These are phyloP conservation scores for Mimumesa dahlbomi DNA, from an alignment of 2,888 invertebrate species.

Conservation along the genomic window DNA sequence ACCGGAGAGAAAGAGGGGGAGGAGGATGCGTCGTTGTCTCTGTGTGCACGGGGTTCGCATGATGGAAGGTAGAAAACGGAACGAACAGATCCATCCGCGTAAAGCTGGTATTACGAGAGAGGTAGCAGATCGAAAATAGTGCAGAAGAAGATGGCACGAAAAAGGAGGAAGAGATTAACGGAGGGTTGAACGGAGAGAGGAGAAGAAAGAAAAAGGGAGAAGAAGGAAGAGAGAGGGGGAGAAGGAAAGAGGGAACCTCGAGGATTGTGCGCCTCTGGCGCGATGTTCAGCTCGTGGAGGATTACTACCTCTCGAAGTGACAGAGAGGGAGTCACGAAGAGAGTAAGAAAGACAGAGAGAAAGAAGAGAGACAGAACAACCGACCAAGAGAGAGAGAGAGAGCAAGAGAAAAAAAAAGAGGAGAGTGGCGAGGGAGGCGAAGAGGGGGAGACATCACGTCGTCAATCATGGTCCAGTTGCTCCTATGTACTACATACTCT, in stretches of 20 bases:
- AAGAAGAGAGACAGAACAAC: constrained; percentile 15
- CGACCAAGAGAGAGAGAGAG: constrained; percentile 4
- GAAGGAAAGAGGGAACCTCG: constrained; percentile 46
- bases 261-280: constrained; percentile 72
- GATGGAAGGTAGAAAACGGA: constrained; percentile 49
- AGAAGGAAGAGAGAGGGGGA: constrained; percentile 24
- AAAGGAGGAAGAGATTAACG: constrained; percentile 45
- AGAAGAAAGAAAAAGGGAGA: constrained; percentile 23
- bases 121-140: constrained; percentile 58
- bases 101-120: constrained; percentile 63
- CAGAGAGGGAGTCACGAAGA: constrained; percentile 36
- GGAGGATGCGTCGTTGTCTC: too few relatives aligned
- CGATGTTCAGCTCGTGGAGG: constrained; percentile 72
- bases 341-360: constrained; percentile 24
- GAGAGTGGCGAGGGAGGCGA: constrained; percentile 18
- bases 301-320: constrained; percentile 70
- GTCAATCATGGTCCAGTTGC: constrained; percentile 78
- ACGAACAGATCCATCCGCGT: constrained; percentile 58
- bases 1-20: constrained; percentile 50
- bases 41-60: too few relatives aligned
- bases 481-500: constrained; percentile 71
- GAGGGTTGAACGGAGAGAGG: constrained; percentile 31
- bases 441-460: constrained; percentile 68
- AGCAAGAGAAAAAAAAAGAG: constrained; percentile 13
- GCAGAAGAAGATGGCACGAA: constrained; percentile 35